Percentiles rank a stretch among this genome's conserved stretches.
These are phyloP conservation scores for Nineta flava DNA, from an alignment of 2,888 invertebrate species.

Conservation along the genomic window DNA sequence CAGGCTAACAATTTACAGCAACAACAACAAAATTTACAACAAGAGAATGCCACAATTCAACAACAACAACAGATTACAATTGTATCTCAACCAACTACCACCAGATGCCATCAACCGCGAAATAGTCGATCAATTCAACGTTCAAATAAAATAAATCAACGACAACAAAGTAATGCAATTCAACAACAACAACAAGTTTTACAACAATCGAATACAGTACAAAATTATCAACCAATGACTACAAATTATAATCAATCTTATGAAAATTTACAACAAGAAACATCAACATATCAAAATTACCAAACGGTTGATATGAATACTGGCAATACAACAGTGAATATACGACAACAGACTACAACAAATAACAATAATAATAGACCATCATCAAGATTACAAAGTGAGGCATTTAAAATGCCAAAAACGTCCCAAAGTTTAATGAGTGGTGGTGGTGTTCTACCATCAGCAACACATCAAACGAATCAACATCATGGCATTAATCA, in stretches of 20 bases:
- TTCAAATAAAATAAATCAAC: conserved; percentile 14
- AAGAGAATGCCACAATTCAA: background rate
- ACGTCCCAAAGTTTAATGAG: background rate
- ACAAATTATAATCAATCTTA: too few species aligned
- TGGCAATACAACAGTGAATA: too few species aligned
- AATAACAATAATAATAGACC: too few species aligned
- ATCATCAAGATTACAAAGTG: too few species aligned
- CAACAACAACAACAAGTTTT: background rate
- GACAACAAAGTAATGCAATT: conserved; percentile 10
- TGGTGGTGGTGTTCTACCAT: background rate
- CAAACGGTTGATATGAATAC: background rate
- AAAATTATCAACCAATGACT: too few species aligned
- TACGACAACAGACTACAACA: too few species aligned
- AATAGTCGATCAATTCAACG: background rate
- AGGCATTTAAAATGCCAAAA: too few species aligned
- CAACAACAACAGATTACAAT: background rate
- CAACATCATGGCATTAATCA: too few species aligned
- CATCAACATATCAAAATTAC: background rate
- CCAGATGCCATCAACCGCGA: background rate
- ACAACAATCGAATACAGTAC: background rate
- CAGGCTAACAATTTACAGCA: background rate
- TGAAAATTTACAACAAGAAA: too few species aligned
- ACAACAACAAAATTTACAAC: background rate
- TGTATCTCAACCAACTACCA: too few species aligned
- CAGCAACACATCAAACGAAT: too few species aligned